Base-by-base conservation (phyloP, 2,797 vertebrate species). In the Apogon talboti region DNA sequence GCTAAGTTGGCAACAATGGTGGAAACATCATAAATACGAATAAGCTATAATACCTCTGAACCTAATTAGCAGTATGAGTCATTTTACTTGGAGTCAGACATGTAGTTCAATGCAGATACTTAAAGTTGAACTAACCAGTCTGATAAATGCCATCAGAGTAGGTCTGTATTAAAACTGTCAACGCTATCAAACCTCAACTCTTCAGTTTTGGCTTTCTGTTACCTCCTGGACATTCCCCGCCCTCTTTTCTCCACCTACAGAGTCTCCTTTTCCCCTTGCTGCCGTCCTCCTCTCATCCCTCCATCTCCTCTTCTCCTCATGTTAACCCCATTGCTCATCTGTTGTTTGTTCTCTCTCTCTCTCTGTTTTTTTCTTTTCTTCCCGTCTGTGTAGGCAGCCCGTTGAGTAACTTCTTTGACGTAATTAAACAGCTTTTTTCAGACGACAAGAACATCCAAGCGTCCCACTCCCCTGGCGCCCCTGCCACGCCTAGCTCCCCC, bases 391-490 rank as follows among this genome's bases (percentile, higher is more conserved):
- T 96, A 99, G 97, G 97, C 96, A 98, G 96, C 95, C 97, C 97
- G 94, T 96, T 99, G 96, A 97, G 96, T 98, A 99, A 97, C 97
- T 98, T 99, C 98, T 98, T 99, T 98, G 97, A 99, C 96, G 97
- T 99, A 97, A 99, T 99, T 97, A 98, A 98, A 97, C 97, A 98
- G 96, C 97, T 99, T 96, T 99, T 99, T 98, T 97, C 98, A 98
- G 98, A 98, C 96, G 97, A 99, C 95, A 98, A 98, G 96, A 98
- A 95, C 79, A 89, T 95, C 95, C 96, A 97, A 94, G 95, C 94
- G 86, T 94, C 95, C 91, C 95, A 94, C 79, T 89, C 95, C 92
- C 95, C 95, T 70, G 95, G 95, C 92, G 92, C 95, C 82, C 95
- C 95, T 91, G 92, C 93, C 95, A 95, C 95, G 94, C 95, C 95